Evolutionary conservation across 2,113 vertebrate genomes (phyloP), one percentile per base, ranked within the genome.

Genomic region (Labeo rohita): DNA sequence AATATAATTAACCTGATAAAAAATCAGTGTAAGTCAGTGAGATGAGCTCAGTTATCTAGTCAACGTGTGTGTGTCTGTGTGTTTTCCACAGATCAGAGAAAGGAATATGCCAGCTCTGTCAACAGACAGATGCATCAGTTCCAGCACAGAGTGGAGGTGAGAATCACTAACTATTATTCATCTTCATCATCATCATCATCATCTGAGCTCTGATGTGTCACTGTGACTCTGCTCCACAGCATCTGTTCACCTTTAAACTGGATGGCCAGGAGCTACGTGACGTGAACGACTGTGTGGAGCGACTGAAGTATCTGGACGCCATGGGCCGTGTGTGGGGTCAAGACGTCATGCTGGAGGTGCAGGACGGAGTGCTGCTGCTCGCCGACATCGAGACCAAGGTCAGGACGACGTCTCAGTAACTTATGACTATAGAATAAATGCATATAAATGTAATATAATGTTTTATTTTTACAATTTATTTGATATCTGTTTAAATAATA

Each of bases 241-340:
- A 99, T 89, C 92, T 99, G 90, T 93, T 98, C 39, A 97, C 96
- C 0, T 91, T 95, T 89, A 93, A 92, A 4, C 91, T 97, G 91
- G 96, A 97, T 3, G 93, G 92, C 11, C 90, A 81, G 87, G 93
- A 93, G 2, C 4, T 97, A 21, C 91, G 36, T 8, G 91, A 82
- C 0, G 16, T 92, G 4, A 66, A 90, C 0, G 96, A 97, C 50
- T 97, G 94, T 4, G 85, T 98, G 89, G 90, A 86, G 3, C 93
- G 92, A 3, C 95, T 99, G 68, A 93, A 91, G 86, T 61, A 91
- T 34, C 90, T 98, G 93, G 91, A 97, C 0, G 93, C 91, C 0
- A 94, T 95, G 92, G 97, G 96, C 0, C 93, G 93, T 0, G 85
- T 99, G 18, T 99, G 98, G 98, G 96, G 95, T 1, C 98, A 99